A percentile compares a stretch with the other conserved stretches of the same genome.
Conservation (phyloP, 2,888 invertebrate species). For the Ophion ellenae region DNA sequence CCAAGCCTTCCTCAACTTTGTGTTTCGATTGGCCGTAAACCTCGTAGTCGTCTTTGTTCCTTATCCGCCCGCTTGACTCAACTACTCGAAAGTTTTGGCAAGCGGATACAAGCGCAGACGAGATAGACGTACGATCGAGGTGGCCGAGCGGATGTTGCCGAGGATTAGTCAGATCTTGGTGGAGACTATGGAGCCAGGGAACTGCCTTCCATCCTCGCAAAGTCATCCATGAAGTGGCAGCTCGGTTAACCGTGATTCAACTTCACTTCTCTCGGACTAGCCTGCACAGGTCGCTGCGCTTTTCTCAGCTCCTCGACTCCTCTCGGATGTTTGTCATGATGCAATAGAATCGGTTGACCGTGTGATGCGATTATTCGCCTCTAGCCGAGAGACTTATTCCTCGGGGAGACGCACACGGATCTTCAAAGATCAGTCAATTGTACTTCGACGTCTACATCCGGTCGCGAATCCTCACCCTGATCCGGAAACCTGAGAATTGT, state of each 20-base stretch:
- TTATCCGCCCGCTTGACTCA: conserved; percentile 38
- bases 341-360: conserved; percentile 45
- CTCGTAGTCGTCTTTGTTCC: conserved; percentile 48
- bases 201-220: conserved; percentile 2
- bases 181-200: conserved; percentile 32
- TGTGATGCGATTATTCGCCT: conserved; percentile 70
- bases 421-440: background rate
- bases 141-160: conserved; percentile 67
- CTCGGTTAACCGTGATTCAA: conserved; percentile 58
- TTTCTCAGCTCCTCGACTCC: conserved; percentile 38
- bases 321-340: conserved; percentile 55
- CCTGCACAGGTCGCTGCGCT: conserved; percentile 36
- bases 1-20: conserved; percentile 10
- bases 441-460: background rate
- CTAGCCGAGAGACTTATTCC: conserved; percentile 30
- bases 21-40: background rate
- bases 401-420: conserved; percentile 12
- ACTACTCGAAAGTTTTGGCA: conserved; percentile 51
- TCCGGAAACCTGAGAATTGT: background rate
- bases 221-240: conserved; percentile 51
- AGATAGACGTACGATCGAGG: conserved; percentile 66
- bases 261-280: conserved; percentile 51
- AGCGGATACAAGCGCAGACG: conserved; percentile 66
- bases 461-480: background rate
- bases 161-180: conserved; percentile 71